Percentiles rank a stretch among this genome's conserved stretches.
Evolutionary conservation across 2,888 invertebrate genomes (phyloP).

Genomic region (Trissolcus brochymenae): DNA sequence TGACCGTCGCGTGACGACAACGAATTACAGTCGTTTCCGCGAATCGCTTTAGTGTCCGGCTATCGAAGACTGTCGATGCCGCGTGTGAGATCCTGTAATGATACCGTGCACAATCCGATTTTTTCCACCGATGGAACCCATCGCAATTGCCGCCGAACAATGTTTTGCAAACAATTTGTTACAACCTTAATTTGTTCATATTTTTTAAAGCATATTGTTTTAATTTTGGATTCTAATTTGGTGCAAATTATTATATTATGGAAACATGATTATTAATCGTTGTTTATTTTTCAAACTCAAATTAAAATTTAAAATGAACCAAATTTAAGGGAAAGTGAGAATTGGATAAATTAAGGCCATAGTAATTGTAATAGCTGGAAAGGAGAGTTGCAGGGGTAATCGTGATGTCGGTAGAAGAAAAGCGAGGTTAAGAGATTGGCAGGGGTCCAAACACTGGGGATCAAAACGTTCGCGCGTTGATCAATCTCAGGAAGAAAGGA

Average conservation of each 20-base stretch:
- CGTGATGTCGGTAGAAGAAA: slow-evolving; percentile 26
- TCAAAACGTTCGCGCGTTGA: slow-evolving; percentile 5
- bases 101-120: background rate
- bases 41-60: slow-evolving; percentile 7
- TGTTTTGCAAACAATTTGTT: too few relatives aligned
- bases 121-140: background rate
- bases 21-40: slow-evolving; percentile 21
- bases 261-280: too few relatives aligned
- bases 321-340: background rate
- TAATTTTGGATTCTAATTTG: too few relatives aligned
- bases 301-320: background rate
- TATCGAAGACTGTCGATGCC: slow-evolving; percentile 8
- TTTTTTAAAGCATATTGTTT: too few relatives aligned
- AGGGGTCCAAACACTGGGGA: slow-evolving; percentile 12
- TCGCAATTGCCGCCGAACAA: too few relatives aligned
- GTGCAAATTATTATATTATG: too few relatives aligned
- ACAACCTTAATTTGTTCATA: too few relatives aligned
- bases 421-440: slow-evolving; percentile 19
- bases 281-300: too few relatives aligned
- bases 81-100: too few relatives aligned
- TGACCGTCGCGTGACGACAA: slow-evolving; percentile 16
- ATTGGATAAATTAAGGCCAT: slow-evolving; percentile 29
- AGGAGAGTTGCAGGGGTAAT: slow-evolving; percentile 20
- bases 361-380: slow-evolving; percentile 12
- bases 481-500: background rate